phyloP scores from a whole-genome alignment of 2,888 invertebrate genomes.

The Gymnoscelis rufifasciata region DNA sequence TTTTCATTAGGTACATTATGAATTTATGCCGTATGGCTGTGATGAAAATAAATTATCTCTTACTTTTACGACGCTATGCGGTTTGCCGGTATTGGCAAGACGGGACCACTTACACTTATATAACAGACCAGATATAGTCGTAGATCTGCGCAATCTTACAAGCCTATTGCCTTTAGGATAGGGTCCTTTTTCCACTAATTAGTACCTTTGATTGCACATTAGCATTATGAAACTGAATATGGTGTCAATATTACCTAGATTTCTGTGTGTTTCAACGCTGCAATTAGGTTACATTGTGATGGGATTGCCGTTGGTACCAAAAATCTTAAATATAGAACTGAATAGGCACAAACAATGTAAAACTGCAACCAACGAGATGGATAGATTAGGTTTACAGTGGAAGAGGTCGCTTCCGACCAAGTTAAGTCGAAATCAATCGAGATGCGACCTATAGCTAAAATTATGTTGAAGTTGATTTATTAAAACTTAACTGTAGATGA shows the following conservation, averaged over 20 bases:
- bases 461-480: too few species aligned
- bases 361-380: too few species aligned
- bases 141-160: neutral
- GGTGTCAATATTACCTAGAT: conserved; percentile 9
- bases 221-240: conserved; percentile 15
- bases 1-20: too few species aligned
- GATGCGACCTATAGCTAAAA: too few species aligned
- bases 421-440: too few species aligned
- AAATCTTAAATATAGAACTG: too few species aligned
- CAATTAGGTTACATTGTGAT: too few species aligned
- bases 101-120: conserved; percentile 13
- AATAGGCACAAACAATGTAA: too few species aligned
- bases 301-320: too few species aligned
- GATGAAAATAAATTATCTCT: neutral
- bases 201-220: conserved; percentile 6
- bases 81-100: conserved; percentile 10
- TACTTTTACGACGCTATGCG: neutral
- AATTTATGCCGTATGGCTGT: neutral
- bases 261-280: conserved; percentile 4
- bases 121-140: conserved; percentile 15
- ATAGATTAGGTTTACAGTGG: too few species aligned
- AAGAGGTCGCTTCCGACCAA: too few species aligned
- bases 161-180: conserved; percentile 3
- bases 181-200: conserved; percentile 9
- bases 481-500: too few species aligned